Conservation (phyloP, 53 echinoderm and acorn worm species). For the Stichopus horrens region DNA sequence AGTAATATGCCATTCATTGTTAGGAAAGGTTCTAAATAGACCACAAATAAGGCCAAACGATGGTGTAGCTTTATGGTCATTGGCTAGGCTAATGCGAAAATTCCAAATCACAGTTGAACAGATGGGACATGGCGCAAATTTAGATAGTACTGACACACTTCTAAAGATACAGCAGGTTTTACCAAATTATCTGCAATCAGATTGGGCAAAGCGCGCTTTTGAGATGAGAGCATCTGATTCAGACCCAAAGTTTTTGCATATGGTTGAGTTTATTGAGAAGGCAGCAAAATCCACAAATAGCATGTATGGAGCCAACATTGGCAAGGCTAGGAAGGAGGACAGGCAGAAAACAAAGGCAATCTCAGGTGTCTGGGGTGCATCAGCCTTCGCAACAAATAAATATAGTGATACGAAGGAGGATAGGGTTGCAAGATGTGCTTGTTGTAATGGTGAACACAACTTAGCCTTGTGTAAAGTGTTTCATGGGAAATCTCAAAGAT, state of each 20-base stretch:
- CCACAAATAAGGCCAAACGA: constrained; percentile 49
- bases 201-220: constrained; percentile 44
- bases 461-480: constrained; percentile 10
- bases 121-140: constrained; percentile 36
- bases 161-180: constrained; percentile 41
- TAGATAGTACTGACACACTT: constrained; percentile 47
- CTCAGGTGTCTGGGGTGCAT: neutral
- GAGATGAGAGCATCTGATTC: neutral
- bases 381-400: neutral
- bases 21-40: constrained; percentile 46
- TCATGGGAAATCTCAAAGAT: constrained; percentile 12
- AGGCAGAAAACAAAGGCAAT: neutral
- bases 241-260: constrained; percentile 44
- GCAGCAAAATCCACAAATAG: constrained; percentile 42
- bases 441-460: neutral
- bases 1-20: constrained; percentile 36
- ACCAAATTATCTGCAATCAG: constrained; percentile 40
- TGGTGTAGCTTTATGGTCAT: constrained; percentile 21
- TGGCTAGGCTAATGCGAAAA: constrained; percentile 50
- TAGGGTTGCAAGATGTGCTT: neutral
- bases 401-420: too few relatives aligned
- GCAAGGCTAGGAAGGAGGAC: neutral
- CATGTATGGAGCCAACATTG: constrained; percentile 46
- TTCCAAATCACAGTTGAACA: constrained; percentile 27
- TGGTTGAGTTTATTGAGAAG: constrained; percentile 52